A percentile compares a stretch with the other conserved stretches of the same genome.
phyloP scores from a whole-genome alignment of 2,888 invertebrate genomes.

The Xylota sylvarum region DNA sequence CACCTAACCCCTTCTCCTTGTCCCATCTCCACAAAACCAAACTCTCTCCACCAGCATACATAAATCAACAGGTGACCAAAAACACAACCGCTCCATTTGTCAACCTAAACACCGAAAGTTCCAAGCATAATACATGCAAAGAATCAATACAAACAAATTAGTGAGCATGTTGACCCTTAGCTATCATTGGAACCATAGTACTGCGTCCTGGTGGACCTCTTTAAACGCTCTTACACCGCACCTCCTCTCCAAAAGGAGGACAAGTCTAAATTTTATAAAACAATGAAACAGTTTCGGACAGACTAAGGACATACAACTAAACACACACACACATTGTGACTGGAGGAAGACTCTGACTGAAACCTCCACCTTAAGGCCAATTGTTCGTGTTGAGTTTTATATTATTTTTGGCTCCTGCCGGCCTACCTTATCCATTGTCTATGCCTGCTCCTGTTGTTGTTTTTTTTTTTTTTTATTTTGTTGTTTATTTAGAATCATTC shows the following conservation, averaged over 20 bases:
- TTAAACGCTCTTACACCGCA: not conserved
- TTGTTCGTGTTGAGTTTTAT: constrained; percentile 12
- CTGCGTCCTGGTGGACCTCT: not conserved
- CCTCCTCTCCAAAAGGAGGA: too few species aligned
- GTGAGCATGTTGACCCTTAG: constrained; percentile 55
- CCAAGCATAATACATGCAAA: constrained; percentile 36
- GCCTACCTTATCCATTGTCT: not conserved
- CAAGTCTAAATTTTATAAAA: constrained; percentile 6
- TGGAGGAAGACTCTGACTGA: not conserved
- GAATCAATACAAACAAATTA: constrained; percentile 71
- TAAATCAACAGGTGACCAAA: constrained; percentile 38
- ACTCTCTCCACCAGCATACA: not conserved
- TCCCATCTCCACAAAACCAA: too few species aligned
- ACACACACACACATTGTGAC: not conserved
- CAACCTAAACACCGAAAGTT: constrained; percentile 37
- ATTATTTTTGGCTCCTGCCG: not conserved
- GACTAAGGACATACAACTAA: not conserved
- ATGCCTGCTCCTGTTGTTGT: not conserved
- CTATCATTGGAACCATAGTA: constrained; percentile 32
- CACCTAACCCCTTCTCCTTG: too few species aligned
- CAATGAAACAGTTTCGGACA: constrained; percentile 19
- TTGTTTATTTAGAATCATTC: not conserved
- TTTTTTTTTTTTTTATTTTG: too few species aligned
- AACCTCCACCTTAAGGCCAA: not conserved
- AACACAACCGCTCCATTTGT: constrained; percentile 57